Conservation (phyloP, 37 sponge, comb jelly and placozoan species). For the Cliona cf. orientalis region DNA sequence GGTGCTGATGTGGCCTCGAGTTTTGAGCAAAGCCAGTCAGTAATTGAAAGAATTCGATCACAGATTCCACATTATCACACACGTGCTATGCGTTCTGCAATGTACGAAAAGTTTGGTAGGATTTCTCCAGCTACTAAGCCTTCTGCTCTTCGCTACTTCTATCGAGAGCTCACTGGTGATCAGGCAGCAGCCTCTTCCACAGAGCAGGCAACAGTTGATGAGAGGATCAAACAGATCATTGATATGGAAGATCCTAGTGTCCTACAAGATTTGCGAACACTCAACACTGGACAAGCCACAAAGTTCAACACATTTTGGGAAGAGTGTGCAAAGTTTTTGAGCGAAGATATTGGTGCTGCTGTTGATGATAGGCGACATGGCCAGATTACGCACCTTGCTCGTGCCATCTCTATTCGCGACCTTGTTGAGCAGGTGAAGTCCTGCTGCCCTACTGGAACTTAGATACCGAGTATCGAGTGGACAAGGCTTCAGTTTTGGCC, state of each 20-base stretch:
- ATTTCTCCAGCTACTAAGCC: conserved; percentile 28
- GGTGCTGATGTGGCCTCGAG: neutral
- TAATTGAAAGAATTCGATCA: conserved; percentile 29
- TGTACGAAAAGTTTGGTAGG: conserved; percentile 48
- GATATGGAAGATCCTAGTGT: conserved; percentile 4
- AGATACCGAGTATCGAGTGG: conserved; percentile 34
- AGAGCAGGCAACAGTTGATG: conserved; percentile 27
- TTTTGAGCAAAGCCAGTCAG: conserved; percentile 6
- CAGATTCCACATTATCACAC: conserved; percentile 35
- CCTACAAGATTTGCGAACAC: neutral
- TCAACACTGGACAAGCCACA: conserved; percentile 5
- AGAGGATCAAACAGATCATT: conserved; percentile 13
- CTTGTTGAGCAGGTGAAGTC: conserved; percentile 8
- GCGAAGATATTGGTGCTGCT: conserved; percentile 47
- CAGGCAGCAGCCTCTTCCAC: conserved; percentile 4
- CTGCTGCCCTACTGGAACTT: conserved; percentile 16
- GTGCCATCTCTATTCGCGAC: conserved; percentile 11
- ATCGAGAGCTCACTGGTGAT: conserved; percentile 53
- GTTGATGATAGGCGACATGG: conserved; percentile 61
- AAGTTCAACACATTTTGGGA: conserved; percentile 57
- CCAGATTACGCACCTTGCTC: conserved; percentile 29
- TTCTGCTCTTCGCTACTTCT: conserved; percentile 18
- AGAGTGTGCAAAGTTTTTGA: conserved; percentile 35
- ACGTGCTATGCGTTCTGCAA: conserved; percentile 9
- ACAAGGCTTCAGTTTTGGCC: conserved; percentile 54